Evolutionary conservation across 2,113 vertebrate species (phyloP), one percentile per base, ranked within the genome.

Genomic region (Aphelocoma coerulescens): DNA sequence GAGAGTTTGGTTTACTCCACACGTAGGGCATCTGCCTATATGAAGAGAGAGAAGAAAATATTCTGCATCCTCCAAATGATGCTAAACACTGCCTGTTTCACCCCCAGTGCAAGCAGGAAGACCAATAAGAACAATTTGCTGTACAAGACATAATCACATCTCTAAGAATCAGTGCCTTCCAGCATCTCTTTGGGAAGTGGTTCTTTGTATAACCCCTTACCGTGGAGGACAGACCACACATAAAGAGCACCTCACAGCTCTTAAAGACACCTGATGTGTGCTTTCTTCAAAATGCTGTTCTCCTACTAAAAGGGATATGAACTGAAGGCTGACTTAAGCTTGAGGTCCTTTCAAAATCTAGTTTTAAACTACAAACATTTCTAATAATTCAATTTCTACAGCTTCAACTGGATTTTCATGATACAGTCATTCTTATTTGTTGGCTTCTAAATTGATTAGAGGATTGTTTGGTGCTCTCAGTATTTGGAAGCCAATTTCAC

Each of bases 151-250:
- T 33, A 69, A 69, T 46, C 24, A 52, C 9, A 33, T 27, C 10
- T 80, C 46, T 80, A 58, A 80, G 7, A 21, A 20, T 32, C 10
- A 11, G 24, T 32, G 24, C 9, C 32, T 58, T 23, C 55, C 55
- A 55, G 13, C 10, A 58, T 18, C 39, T 33, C 27, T 51, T 10
- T 7, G 13, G n/a, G 52, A 81, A 71, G 27, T 8, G 15, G 7
- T 51, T 82, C n/a, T 58, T 7, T 44, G 13, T 28, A 37, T 33
- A 35, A 35, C 0, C 8, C 24, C 27, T 59, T 62, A 48, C 18
- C 0, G 0, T 7, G 11, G 14, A 51, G 20, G 16, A 35, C n/a
- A 63, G 33, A 63, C 8, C 24, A 37, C 13, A 16, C 0, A 2
- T 22, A 91, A 54, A 71, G 32, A 67, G 21, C 11, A 54, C 2